Conservation (phyloP, 2,113 vertebrate genomes). For the Otis tarda region DNA sequence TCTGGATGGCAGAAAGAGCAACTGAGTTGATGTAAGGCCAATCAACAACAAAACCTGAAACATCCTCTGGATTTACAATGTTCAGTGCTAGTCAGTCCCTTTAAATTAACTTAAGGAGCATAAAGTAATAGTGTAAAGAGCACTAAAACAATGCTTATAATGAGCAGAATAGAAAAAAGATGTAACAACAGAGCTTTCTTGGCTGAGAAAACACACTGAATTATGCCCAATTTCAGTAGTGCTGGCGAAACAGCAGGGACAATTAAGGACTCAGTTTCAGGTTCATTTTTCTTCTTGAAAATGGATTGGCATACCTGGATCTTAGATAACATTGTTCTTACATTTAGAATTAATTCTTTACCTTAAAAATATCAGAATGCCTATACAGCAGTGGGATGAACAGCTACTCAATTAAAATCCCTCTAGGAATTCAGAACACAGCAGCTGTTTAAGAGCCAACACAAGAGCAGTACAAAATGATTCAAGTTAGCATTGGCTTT, state of each 20-base stretch:
- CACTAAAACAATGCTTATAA: neutral
- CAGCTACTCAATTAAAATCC: neutral
- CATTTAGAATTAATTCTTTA: neutral
- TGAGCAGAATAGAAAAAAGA: neutral
- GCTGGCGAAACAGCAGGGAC: neutral
- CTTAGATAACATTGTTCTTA: neutral
- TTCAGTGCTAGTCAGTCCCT: neutral
- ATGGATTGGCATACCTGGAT: neutral
- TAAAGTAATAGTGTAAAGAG: neutral
- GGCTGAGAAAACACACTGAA: neutral
- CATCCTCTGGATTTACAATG: neutral
- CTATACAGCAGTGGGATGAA: neutral
- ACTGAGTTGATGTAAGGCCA: neutral
- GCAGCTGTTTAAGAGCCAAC: neutral
- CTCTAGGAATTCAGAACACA: neutral
- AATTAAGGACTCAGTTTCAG: neutral
- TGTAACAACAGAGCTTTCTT: neutral
- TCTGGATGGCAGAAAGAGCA: neutral
- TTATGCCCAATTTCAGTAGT: neutral
- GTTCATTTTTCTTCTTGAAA: neutral
- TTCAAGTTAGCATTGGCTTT: neutral
- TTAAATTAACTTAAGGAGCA: neutral
- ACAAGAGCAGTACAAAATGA: neutral
- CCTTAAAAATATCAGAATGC: neutral
- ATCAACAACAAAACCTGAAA: neutral